phyloP scores from a whole-genome alignment of 2,888 invertebrate genomes.

The Cylloceria caligata region DNA sequence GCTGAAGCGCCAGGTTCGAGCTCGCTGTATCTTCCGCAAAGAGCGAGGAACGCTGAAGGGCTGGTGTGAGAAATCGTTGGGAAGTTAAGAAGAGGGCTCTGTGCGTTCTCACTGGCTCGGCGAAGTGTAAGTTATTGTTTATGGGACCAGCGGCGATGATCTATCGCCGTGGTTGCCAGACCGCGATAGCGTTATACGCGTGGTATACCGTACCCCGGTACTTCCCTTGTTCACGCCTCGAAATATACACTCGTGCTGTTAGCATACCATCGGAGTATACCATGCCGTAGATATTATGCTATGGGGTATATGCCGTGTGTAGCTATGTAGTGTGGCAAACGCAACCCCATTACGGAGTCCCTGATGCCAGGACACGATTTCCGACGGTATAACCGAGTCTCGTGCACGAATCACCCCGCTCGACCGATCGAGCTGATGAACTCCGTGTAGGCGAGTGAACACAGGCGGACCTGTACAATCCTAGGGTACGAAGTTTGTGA shows the following conservation, averaged over 20 bases:
- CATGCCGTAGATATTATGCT: constrained; percentile 14
- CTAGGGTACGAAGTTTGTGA: background rate
- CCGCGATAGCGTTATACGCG: constrained; percentile 76
- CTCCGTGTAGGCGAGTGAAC: background rate
- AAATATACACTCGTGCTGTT: constrained; percentile 33
- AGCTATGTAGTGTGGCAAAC: constrained; percentile 49
- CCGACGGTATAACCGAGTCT: constrained; percentile 55
- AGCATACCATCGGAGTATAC: constrained; percentile 17
- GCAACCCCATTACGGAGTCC: constrained; percentile 81
- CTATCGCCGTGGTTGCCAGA: constrained; percentile 79
- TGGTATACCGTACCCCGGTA: constrained; percentile 12
- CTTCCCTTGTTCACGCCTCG: constrained; percentile 37
- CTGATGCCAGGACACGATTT: constrained; percentile 83
- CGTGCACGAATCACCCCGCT: constrained; percentile 39
- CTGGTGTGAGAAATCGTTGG: constrained; percentile 71
- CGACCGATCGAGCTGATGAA: constrained; percentile 9
- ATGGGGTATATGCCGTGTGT: constrained; percentile 17
- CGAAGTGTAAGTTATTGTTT: constrained; percentile 82
- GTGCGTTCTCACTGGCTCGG: constrained; percentile 69
- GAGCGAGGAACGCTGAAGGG: constrained; percentile 42
- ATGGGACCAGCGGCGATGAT: constrained; percentile 79
- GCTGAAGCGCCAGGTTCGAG: constrained; percentile 12
- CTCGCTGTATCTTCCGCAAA: constrained; percentile 1
- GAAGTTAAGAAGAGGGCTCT: constrained; percentile 43
- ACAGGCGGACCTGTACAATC: background rate